Base-by-base conservation (phyloP, 2,113 vertebrate species). In the Pseudonaja textilis region DNA sequence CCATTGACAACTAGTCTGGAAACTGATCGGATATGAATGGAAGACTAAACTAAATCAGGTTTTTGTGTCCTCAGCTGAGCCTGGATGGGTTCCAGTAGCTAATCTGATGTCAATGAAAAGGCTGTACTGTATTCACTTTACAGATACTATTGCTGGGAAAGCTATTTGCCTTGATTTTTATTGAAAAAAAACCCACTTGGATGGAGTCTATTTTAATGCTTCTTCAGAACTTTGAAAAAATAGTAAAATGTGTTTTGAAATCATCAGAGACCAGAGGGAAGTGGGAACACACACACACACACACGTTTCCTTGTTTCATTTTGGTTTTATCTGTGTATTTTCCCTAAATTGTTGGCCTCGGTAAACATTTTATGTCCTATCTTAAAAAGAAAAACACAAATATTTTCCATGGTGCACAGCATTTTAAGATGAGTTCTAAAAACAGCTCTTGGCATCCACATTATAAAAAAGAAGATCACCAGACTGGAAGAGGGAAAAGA, bases 11-110 rank as follows among this genome's bases (percentile, higher is more conserved):
- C 92, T 95, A 94, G 96, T 93, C 93, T 95, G 92, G 95, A 96
- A 97, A 92, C 59, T 96, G 93, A 97, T 96, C 95, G 97, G 93
- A 96, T 96, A 93, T 93, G 93, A 94, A 94, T 92, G 94, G 93
- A 95, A 96, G 97, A 95, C 89, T 92, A 96, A 29, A 89, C 52
- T 96, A 96, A 96, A 93, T 96, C 95, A 95, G 89, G 89, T 97
- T 97, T 97, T 95, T 94, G 94, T 93, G 91, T 91, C 94, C 92
- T 96, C 95, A 91, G 93, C 93, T 45, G 94, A 91, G 89, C 18
- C 95, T 96, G 96, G 94, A 91, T 26, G 14, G 92, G 81, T 88
- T 97, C 96, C 96, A 97, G 93, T 92, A 94, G 74, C 92, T 94
- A 93, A 93, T 74, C 64, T 85, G 93, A 56, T 92, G 87, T 92